Base-by-base conservation (phyloP, 2,113 vertebrate species). In the Dermatemys mawii region DNA sequence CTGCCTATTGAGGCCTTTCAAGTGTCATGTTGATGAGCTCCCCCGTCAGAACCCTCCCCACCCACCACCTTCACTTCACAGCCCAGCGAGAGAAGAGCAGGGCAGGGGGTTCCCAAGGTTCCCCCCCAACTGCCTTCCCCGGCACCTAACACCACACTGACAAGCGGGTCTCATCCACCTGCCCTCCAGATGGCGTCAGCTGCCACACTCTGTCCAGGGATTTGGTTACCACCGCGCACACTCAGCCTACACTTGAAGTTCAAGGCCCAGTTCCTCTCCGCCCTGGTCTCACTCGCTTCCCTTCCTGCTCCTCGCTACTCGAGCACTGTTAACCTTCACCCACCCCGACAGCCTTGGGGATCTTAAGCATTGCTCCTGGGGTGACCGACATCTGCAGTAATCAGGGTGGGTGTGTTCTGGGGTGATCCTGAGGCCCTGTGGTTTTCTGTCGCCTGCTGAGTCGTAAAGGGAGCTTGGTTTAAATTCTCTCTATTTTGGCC, bases 41-140 rank as follows among this genome's bases (percentile, higher is more conserved):
- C 3, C 32, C 19, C 2, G 24, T 24, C 85, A 1, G 26, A 49
- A 4, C 41, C 53, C 29, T 60, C 79, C 38, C 0, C 32, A 50
- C 32, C 21, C 27, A 4, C 29, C n/a, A 8, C n/a, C 53, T 46
- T 48, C 46, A 49, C 5, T 4, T 48, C 19, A 6, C 70, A 27
- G 13, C 35, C 29, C 0, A 0, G 8, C 24, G 16, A 26, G 38
- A 67, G 49, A 0, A 0, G 2, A 57, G 48, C 32, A 3, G 73
- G 32, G 53, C 44, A 11, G 16, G 16, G 60, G 32, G 35, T 9
- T 67, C 60, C 60, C 7, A 16, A n/a, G 22, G 60, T 41, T 75
- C 21, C 70, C 70, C 38, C 38, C n/a, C 70, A 73, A 11, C 70
- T n/a, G 55, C n/a, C 53, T 55, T 78, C 49, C 46, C 79, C 1